These are phyloP conservation scores for Thera britannica DNA, from an alignment of 2,888 invertebrate species.

Conservation along the genomic window DNA sequence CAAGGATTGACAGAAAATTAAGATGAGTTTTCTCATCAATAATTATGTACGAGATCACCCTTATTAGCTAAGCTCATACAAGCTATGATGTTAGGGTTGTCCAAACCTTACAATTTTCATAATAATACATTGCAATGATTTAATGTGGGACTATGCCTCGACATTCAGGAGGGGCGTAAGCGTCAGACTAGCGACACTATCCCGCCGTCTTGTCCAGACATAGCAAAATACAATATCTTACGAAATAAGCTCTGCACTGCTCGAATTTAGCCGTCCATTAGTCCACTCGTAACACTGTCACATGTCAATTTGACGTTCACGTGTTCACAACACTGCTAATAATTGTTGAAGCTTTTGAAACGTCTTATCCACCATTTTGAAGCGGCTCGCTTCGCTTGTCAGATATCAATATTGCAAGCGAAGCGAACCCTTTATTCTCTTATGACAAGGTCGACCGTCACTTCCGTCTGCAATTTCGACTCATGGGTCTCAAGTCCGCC, in stretches of 20 bases:
- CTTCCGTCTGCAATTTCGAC: neutral
- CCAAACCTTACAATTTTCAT: neutral
- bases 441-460: neutral
- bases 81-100: conserved; percentile 16
- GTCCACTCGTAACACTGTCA: conserved; percentile 23
- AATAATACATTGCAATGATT: conserved; percentile 6
- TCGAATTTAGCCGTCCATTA: conserved; percentile 29
- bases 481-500: neutral
- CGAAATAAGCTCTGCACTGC: conserved; percentile 39
- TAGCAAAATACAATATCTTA: conserved; percentile 20
- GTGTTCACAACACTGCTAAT: conserved; percentile 28
- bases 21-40: neutral
- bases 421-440: conserved; percentile 3
- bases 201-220: conserved; percentile 3
- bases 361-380: neutral
- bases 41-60: conserved; percentile 6
- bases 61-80: neutral
- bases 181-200: conserved; percentile 2
- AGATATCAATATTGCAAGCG: neutral
- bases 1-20: neutral
- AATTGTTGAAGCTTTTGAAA: conserved; percentile 16
- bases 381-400: conserved; percentile 12
- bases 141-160: conserved; percentile 2
- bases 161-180: conserved; percentile 1
- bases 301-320: conserved; percentile 27